Evolutionary conservation across 2,888 invertebrate species (phyloP), one percentile per base, ranked within the genome.

Genomic region (Spicauda simplicius): DNA sequence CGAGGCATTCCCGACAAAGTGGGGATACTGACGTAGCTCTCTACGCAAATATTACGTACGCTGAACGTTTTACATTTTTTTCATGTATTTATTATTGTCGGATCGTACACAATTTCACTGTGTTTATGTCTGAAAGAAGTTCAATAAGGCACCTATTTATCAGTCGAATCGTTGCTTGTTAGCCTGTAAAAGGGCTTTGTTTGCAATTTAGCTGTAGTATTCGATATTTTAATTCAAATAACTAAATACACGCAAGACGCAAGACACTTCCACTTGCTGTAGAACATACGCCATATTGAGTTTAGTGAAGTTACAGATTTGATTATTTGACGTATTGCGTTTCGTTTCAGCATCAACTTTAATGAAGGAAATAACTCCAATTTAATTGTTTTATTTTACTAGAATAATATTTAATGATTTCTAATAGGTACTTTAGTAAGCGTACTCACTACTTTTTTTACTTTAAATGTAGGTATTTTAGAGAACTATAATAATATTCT

Each of bases 1-100:
- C 37, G 72, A 68, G 72, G 71, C 73, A 74, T 73, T 74, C 72
- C 72, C 72, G 65, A 25, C 25, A 5, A n/a, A 41, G 65, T 60
- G 65, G 65, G 65, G 65, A 60, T 59, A 66, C 65, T 74, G 71
- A 74, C 72, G 73, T 71, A 71, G 74, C 61, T 54, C 48, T 65
- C 58, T 65, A 70, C 71, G 69, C 66, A 68, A 70, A 69, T 64
- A 73, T 70, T 70, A 69, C 70, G 70, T 72, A 71, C 69, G 64
- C 55, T 59, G 57, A 66, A 68, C 57, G 64, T 68, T 66, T 69
- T 64, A 71, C 68, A 74, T 72, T 73, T 73, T 73, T 69, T 67
- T 54, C 50, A 52, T 64, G 65, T 71, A 64, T 69, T 72, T 75
- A 71, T 74, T 75, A 75, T 75, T 73, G 72, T 72, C 68, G 63